Conservation (phyloP, 2,888 invertebrate species). For the Cosmia trapezina region DNA sequence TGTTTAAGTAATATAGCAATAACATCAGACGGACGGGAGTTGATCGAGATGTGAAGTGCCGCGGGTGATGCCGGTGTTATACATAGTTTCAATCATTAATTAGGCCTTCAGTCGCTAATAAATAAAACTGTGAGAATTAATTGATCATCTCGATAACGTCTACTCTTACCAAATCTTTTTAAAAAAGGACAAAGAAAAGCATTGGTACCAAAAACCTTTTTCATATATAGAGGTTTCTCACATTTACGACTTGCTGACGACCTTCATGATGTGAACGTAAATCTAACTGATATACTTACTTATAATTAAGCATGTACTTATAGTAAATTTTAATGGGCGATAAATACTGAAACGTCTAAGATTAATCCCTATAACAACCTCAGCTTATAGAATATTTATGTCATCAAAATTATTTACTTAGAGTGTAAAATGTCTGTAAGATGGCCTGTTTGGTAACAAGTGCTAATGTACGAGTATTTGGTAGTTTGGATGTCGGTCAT, state of each 20-base stretch:
- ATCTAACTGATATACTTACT: slow-evolving; percentile 27
- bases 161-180: neutral
- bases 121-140: slow-evolving; percentile 16
- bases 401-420: slow-evolving; percentile 18
- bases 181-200: neutral
- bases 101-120: slow-evolving; percentile 5
- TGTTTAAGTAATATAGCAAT: slow-evolving; percentile 33
- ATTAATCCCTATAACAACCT: slow-evolving; percentile 31
- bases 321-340: slow-evolving; percentile 29
- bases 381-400: slow-evolving; percentile 24
- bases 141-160: neutral
- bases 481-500: neutral
- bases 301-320: slow-evolving; percentile 25
- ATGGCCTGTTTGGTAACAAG: neutral
- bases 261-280: slow-evolving; percentile 38
- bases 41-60: slow-evolving; percentile 12
- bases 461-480: neutral
- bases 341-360: slow-evolving; percentile 43
- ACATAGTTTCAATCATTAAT: slow-evolving; percentile 2
- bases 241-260: slow-evolving; percentile 1
- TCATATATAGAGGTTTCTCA: neutral
- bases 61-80: slow-evolving; percentile 32
- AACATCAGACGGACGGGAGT: neutral
- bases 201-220: neutral
- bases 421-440: neutral